A percentile compares a stretch with the other conserved stretches of the same genome.
Conservation (phyloP, 35 echinoderm and acorn worm genomes). For the Antedon bifida region DNA sequence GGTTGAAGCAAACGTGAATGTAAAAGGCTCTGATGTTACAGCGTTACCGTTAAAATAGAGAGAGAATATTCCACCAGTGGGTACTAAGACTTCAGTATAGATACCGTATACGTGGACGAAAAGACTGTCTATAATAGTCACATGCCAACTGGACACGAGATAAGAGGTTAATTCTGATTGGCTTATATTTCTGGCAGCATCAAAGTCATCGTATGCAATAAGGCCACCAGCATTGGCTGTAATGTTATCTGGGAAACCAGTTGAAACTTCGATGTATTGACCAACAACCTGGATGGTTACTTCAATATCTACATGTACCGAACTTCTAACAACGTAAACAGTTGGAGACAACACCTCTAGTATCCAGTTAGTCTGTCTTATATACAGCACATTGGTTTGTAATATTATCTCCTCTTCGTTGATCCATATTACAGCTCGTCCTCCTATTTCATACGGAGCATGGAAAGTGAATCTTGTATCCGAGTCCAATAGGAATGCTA, state of each 20-base stretch:
- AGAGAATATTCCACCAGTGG: slow-evolving; percentile 44
- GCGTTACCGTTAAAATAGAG: slow-evolving; percentile 37
- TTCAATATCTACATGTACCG: not conserved
- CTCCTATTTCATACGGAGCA: slow-evolving; percentile 33
- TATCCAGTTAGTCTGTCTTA: slow-evolving; percentile 24
- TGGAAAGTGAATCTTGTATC: slow-evolving; percentile 29
- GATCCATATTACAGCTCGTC: slow-evolving; percentile 46
- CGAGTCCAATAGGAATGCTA: slow-evolving; percentile 9
- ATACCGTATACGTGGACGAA: slow-evolving; percentile 36
- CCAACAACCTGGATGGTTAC: slow-evolving; percentile 34
- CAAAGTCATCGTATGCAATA: slow-evolving; percentile 49
- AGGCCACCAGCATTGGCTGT: slow-evolving; percentile 38
- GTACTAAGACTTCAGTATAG: slow-evolving; percentile 13
- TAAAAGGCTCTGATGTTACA: slow-evolving; percentile 29
- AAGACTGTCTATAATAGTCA: slow-evolving; percentile 33
- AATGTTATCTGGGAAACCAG: slow-evolving; percentile 10
- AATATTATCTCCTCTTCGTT: slow-evolving; percentile 16
- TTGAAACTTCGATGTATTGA: slow-evolving; percentile 25
- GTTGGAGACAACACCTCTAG: slow-evolving; percentile 14
- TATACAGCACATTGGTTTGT: not conserved
- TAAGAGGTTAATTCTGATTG: not conserved
- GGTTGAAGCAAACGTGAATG: not conserved
- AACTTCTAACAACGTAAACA: slow-evolving; percentile 8
- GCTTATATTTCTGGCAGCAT: not conserved
- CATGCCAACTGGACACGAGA: slow-evolving; percentile 38